phyloP scores from a whole-genome alignment of 2,113 vertebrate species.

The Ammodytes dubius region DNA sequence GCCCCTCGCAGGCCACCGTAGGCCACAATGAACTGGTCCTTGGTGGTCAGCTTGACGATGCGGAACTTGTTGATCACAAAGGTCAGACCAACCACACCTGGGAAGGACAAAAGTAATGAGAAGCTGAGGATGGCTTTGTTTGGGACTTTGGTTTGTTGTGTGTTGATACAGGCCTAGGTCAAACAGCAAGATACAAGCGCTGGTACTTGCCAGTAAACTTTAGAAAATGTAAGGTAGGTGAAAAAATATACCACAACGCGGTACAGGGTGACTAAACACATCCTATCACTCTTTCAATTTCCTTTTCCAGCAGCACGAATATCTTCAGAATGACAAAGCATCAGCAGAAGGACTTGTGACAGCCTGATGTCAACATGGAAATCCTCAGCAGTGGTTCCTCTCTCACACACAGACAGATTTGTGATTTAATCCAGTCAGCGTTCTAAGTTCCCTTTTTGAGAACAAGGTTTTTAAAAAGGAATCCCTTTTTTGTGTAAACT shows the following conservation, averaged over 20 bases:
- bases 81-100: constrained; percentile 94
- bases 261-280: background rate
- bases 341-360: constrained; percentile 12
- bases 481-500: background rate
- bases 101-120: background rate
- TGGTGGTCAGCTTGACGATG: constrained; percentile 95
- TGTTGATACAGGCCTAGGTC: background rate
- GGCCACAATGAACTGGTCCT: constrained; percentile 98
- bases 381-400: background rate
- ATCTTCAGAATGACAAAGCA: constrained; percentile 1
- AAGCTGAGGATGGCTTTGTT: background rate
- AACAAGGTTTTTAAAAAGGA: background rate
- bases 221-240: background rate
- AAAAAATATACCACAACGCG: background rate
- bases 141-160: background rate
- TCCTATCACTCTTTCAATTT: constrained; percentile 1
- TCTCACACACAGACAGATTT: background rate
- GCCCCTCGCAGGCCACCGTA: constrained; percentile 97
- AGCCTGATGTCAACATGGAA: constrained; percentile 20
- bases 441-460: constrained; percentile 18
- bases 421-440: background rate
- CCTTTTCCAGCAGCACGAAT: background rate
- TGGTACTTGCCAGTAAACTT: background rate
- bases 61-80: constrained; percentile 98
- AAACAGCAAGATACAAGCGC: background rate